Evolutionary conservation across 2,113 vertebrate genomes (phyloP), one percentile per base, ranked within the genome.

Genomic region (Erythrocebus patas): DNA sequence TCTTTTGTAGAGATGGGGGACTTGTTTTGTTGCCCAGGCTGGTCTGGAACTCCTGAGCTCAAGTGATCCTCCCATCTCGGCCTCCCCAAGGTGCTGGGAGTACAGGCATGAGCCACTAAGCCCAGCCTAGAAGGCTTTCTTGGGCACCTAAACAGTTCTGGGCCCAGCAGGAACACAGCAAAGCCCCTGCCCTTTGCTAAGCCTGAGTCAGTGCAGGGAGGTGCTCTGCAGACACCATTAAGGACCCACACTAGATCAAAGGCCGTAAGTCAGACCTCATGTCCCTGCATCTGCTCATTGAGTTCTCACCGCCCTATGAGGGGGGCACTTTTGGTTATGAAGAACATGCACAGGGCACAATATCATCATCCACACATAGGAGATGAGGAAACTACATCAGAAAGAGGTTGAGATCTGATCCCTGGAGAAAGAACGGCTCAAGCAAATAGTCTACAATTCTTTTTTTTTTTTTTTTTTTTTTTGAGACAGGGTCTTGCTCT

Each of bases 301-400:
- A 5, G 1, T 76, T 70, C 23, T 32, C n/a, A 59, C 13, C 57
- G 1, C 22, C 45, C 78, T 23, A 1, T 32, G n/a, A 17, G 43
- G 50, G 50, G 17, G 43, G 16, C 2, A 0, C 25, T 45, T 18
- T 30, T 6, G 0, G 5, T 12, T 3, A 13, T 30, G 18, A 8
- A 14, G 25, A 27, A 27, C 6, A 13, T 10, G 25, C 12, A 12
- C 80, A 52, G 30, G 5, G 45, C 35, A 2, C 22, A 25, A 0
- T 30, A 4, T 18, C 13, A 16, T 38, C 86, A 4, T 0, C 45
- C 45, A 10, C 8, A 1, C 64, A 3, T 50, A n/a, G 25, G 13
- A 66, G 73, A 40, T 38, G 18, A 88, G 70, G 43, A 55, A 48
- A 12, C 38, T 18, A 7, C 7, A 5, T 38, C 40, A 5, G 6